phyloP scores from a whole-genome alignment of 2,113 vertebrate species.

The Anseranas semipalmata region DNA sequence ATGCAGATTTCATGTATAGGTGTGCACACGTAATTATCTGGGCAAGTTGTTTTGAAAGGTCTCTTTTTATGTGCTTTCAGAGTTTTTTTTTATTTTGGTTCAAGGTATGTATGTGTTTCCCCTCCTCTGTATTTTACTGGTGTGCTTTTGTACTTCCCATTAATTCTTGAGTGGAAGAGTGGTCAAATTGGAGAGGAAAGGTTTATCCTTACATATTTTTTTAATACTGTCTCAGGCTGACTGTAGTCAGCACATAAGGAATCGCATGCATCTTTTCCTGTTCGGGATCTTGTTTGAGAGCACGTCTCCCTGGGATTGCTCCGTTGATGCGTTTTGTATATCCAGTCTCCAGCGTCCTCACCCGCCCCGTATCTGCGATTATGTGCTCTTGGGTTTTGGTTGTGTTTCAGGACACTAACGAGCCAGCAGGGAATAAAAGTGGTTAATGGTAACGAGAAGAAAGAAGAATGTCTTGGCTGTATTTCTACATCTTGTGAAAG shows the following conservation, averaged over 20 bases:
- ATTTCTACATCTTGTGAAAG: background rate
- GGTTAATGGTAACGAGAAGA: background rate
- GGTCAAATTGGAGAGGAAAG: background rate
- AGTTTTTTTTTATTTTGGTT: background rate
- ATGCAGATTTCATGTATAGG: background rate
- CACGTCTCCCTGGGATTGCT: background rate
- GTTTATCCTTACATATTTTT: background rate
- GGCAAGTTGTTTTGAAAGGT: background rate
- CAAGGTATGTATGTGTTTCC: background rate
- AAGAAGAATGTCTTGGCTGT: background rate
- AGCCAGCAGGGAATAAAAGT: background rate
- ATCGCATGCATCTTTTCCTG: background rate
- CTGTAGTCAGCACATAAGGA: background rate
- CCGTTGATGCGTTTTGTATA: background rate
- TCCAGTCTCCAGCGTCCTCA: background rate
- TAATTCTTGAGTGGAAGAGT: background rate
- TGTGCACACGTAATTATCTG: too few relatives aligned
- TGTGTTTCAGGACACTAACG: background rate
- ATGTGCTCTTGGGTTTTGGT: background rate
- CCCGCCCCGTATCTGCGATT: background rate
- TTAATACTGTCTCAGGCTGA: background rate
- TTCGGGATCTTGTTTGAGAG: background rate
- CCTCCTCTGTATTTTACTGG: background rate
- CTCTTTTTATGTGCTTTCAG: background rate
- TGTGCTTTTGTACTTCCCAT: background rate